Evolutionary conservation across 2,113 vertebrate species (phyloP).

Genomic region (Falcunculus frontatus): DNA sequence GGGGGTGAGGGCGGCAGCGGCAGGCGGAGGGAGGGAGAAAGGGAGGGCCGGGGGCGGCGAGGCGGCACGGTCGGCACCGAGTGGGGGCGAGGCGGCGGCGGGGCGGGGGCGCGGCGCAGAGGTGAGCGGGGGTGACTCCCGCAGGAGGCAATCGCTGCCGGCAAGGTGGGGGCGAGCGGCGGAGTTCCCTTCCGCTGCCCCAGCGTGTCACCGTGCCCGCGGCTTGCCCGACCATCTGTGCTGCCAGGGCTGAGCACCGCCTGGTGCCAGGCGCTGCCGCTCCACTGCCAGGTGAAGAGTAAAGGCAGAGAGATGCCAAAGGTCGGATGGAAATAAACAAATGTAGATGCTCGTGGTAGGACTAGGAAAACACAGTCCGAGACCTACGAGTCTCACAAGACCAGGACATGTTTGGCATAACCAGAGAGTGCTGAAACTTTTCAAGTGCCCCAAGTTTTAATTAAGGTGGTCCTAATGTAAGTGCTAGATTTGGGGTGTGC

Average conservation of each 20-base stretch:
- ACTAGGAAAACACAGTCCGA: not conserved
- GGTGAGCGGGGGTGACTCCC: not conserved
- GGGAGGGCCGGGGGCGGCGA: not conserved
- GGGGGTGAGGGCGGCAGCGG: not conserved
- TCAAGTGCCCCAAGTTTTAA: not conserved
- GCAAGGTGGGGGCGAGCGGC: not conserved
- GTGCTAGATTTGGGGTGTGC: not conserved
- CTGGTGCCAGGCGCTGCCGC: not conserved
- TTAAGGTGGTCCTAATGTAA: too few relatives aligned
- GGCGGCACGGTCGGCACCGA: not conserved
- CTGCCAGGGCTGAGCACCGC: not conserved
- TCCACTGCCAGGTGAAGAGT: accelerated
- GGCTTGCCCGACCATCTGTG: not conserved
- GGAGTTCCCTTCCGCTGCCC: not conserved
- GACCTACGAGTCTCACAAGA: not conserved
- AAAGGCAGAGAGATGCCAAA: not conserved
- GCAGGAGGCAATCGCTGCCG: not conserved
- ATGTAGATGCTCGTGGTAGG: accelerated
- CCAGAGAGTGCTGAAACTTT: not conserved
- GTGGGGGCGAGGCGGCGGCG: too few relatives aligned
- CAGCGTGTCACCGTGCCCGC: not conserved
- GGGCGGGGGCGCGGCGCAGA: not conserved
- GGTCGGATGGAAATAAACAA: not conserved
- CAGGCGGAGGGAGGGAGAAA: too few relatives aligned
- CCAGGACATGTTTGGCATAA: not conserved